Evolutionary conservation across 23 tunicate species (phyloP).

Genomic region (Clavelina lepadiformis): DNA sequence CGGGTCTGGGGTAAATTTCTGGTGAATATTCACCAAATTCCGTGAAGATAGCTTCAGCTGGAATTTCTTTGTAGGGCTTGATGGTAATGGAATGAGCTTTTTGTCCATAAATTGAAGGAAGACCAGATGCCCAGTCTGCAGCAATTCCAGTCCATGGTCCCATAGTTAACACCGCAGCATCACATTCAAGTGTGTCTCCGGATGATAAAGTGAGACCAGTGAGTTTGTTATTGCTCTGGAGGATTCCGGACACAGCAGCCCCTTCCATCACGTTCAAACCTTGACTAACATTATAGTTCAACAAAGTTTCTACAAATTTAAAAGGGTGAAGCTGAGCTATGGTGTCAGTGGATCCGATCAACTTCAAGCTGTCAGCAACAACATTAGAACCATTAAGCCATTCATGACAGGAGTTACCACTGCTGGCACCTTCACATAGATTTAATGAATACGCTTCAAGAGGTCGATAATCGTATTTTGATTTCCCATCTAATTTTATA

Average conservation of each 20-base stretch:
- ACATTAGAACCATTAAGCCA: conserved; percentile 53
- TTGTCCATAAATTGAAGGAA: conserved; percentile 73
- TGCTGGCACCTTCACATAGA: neutral
- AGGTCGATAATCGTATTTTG: conserved; percentile 49
- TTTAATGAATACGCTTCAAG: conserved; percentile 28
- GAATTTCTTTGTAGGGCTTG: conserved; percentile 23
- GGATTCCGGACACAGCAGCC: conserved; percentile 9
- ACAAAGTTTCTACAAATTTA: conserved; percentile 39
- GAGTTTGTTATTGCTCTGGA: conserved; percentile 4
- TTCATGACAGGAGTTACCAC: neutral
- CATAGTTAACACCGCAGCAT: conserved; percentile 56
- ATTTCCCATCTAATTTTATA: conserved; percentile 30
- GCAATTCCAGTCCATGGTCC: conserved; percentile 87
- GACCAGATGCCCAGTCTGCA: conserved; percentile 24
- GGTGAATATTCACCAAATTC: conserved; percentile 52
- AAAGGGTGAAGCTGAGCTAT: conserved; percentile 74
- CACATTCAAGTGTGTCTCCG: conserved; percentile 24
- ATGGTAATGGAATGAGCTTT: conserved; percentile 77
- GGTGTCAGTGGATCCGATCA: conserved; percentile 34
- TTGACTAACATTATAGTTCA: conserved; percentile 4
- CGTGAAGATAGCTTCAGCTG: conserved; percentile 53
- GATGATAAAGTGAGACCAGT: conserved; percentile 14
- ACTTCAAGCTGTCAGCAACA: conserved; percentile 1
- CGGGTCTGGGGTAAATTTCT: conserved; percentile 80
- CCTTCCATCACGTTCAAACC: conserved; percentile 27